Evolutionary conservation across 2,797 vertebrate genomes (phyloP).

Genomic region (Pangasius macronema): DNA sequence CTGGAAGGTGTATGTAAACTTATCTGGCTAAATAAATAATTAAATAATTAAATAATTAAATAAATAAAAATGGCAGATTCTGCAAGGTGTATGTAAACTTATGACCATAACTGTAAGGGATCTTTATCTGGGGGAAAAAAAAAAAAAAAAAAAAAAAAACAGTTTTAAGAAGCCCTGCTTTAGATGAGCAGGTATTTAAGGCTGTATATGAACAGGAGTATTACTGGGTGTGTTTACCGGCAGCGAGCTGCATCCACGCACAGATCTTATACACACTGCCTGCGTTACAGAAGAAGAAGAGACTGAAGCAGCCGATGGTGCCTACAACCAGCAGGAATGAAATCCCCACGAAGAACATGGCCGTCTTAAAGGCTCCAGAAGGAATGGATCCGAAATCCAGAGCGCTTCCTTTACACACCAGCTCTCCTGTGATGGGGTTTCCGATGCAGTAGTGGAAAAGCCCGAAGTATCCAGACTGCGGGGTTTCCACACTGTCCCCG

Average conservation of each 20-base stretch:
- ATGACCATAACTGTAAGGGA: not conserved
- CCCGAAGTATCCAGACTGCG: conserved; percentile 95
- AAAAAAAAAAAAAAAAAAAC: not conserved
- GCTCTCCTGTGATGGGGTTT: conserved; percentile 92
- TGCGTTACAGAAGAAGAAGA: conserved; percentile 96
- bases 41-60: too few relatives aligned
- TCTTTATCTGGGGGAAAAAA: not conserved
- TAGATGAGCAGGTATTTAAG: not conserved
- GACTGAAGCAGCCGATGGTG: conserved; percentile 90
- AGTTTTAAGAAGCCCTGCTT: not conserved
- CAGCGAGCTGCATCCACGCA: conserved; percentile 97
- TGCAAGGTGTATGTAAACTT: too few relatives aligned
- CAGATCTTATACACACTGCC: conserved; percentile 98
- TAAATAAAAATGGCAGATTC: too few relatives aligned
- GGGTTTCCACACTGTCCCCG: conserved; percentile 94
- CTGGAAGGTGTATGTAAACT: too few relatives aligned
- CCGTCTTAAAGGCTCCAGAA: conserved; percentile 94
- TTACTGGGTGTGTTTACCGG: conserved; percentile 75
- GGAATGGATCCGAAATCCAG: conserved; percentile 95
- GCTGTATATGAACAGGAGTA: not conserved
- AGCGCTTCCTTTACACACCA: conserved; percentile 93
- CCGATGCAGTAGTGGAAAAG: conserved; percentile 97
- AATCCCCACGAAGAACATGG: conserved; percentile 96
- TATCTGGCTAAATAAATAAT: too few relatives aligned
- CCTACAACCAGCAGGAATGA: conserved; percentile 92